Percentiles rank a stretch among this genome's conserved stretches.
phyloP scores from a whole-genome alignment of 2,797 vertebrate genomes.

The Coccyzus lansbergi region DNA sequence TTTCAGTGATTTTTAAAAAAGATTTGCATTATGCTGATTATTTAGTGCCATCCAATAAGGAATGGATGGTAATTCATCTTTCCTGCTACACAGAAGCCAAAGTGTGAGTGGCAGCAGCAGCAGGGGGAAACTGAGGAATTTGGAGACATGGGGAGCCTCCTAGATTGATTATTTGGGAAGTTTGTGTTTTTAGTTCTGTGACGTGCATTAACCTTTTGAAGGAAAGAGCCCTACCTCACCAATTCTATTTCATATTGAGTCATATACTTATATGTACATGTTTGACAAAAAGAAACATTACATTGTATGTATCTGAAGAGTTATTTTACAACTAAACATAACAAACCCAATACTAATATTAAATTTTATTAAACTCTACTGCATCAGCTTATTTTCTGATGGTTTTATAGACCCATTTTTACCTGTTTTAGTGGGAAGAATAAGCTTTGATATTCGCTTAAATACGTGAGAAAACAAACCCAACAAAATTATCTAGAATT shows the following conservation, averaged over 20 bases:
- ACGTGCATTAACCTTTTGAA: neutral
- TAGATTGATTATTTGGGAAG: neutral
- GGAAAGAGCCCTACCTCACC: neutral
- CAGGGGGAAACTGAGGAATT: neutral
- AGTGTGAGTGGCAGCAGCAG: neutral
- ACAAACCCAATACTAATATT: neutral
- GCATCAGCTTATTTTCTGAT: neutral
- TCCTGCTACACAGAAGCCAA: neutral
- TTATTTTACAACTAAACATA: neutral
- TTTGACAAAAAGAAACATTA: neutral
- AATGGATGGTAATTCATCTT: neutral
- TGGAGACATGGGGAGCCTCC: neutral
- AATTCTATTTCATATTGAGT: neutral
- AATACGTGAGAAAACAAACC: neutral
- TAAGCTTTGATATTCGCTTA: neutral
- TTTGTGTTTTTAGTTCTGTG: neutral
- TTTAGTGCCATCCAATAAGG: neutral
- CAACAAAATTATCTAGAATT: neutral
- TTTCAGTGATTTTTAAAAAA: neutral
- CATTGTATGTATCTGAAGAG: neutral
- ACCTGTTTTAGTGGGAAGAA: neutral
- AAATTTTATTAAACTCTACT: neutral
- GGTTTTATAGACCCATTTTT: neutral
- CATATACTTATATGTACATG: accelerated
- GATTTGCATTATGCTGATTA: neutral